Conservation (phyloP, 1,140 invertebrate genomes). For the Hyphantria cunea region DNA sequence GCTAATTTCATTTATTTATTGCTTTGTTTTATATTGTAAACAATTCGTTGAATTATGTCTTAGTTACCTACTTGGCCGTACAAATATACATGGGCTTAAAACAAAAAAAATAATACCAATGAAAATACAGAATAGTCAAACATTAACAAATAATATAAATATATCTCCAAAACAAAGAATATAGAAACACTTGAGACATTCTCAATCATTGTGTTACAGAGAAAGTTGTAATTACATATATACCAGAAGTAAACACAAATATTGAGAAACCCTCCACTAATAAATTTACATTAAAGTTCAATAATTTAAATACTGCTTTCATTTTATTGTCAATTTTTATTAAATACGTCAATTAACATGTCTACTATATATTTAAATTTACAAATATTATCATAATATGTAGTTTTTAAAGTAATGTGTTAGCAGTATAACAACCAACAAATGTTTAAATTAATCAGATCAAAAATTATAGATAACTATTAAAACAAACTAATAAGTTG, state of each 20-base stretch:
- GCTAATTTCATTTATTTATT: slow-evolving; percentile 59
- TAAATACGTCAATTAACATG: slow-evolving; percentile 39
- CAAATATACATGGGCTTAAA: slow-evolving; percentile 57
- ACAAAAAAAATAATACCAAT: slow-evolving; percentile 64
- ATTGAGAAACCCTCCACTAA: slow-evolving; percentile 18
- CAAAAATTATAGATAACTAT: slow-evolving; percentile 48
- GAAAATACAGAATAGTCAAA: slow-evolving; percentile 68
- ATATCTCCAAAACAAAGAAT: slow-evolving; percentile 73
- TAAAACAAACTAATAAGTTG: slow-evolving; percentile 41
- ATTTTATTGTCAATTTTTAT: slow-evolving; percentile 49
- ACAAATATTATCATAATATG: slow-evolving; percentile 33
- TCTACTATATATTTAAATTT: slow-evolving; percentile 46
- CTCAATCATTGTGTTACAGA: slow-evolving; percentile 30
- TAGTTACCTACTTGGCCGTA: slow-evolving; percentile 52
- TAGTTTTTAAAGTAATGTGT: slow-evolving; percentile 29
- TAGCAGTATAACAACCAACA: slow-evolving; percentile 44
- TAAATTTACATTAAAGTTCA: slow-evolving; percentile 44
- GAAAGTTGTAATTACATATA: slow-evolving; percentile 34
- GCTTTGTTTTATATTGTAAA: slow-evolving; percentile 70
- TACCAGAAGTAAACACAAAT: slow-evolving; percentile 12
- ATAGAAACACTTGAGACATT: slow-evolving; percentile 1
- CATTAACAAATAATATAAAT: slow-evolving; percentile 65
- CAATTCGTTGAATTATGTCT: slow-evolving; percentile 68
- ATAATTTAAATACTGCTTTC: slow-evolving; percentile 57
- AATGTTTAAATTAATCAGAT: slow-evolving; percentile 62